These are phyloP conservation scores for Leptothorax acervorum DNA, from an alignment of 2,888 invertebrate genomes.

Conservation along the genomic window DNA sequence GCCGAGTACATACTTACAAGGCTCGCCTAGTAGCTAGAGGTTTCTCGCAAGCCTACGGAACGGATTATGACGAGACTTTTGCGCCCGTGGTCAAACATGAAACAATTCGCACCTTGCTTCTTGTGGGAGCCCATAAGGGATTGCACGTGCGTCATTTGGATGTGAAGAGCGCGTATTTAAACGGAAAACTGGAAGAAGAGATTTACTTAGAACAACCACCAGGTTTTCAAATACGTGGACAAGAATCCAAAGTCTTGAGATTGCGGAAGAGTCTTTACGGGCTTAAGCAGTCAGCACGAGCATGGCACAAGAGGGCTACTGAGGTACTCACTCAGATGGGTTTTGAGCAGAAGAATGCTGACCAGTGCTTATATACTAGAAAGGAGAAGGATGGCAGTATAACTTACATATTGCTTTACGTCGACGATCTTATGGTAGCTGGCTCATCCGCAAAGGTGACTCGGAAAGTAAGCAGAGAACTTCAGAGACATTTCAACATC, in stretches of 20 bases:
- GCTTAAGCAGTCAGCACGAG: slow-evolving; percentile 13
- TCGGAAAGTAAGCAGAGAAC: slow-evolving; percentile 20
- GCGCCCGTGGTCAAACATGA: no score
- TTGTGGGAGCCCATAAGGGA: background rate
- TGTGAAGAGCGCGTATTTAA: slow-evolving; percentile 2
- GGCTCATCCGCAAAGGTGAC: slow-evolving; percentile 35
- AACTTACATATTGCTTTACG: slow-evolving; percentile 62
- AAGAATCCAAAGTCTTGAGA: background rate
- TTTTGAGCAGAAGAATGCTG: slow-evolving; percentile 16
- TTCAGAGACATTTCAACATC: slow-evolving; percentile 47
- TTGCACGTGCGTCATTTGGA: background rate
- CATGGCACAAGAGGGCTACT: slow-evolving; percentile 7
- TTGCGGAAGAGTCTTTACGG: slow-evolving; percentile 2
- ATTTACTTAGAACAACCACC: slow-evolving; percentile 6
- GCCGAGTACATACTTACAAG: background rate
- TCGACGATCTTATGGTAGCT: slow-evolving; percentile 65
- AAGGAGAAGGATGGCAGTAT: background rate
- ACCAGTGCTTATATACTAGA: slow-evolving; percentile 54
- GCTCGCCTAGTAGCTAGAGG: background rate
- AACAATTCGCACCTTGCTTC: background rate
- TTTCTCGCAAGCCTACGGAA: background rate
- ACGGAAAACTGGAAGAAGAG: background rate
- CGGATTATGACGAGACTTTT: slow-evolving; percentile 26
- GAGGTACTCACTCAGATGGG: background rate
- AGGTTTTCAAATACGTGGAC: background rate